Conservation (phyloP, 2,797 vertebrate species). For the Melanotaenia parkinsoni region DNA sequence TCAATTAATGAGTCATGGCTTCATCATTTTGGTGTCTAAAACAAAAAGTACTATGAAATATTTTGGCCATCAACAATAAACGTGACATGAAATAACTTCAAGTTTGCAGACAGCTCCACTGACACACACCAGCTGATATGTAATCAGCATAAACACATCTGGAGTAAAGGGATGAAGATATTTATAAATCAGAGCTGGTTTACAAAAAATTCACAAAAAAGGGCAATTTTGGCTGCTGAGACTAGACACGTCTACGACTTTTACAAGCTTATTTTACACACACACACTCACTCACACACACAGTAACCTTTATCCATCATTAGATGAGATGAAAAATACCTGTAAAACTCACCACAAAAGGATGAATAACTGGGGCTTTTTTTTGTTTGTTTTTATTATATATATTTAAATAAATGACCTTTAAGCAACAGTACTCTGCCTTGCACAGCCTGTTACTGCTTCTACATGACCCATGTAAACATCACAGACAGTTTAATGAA, state of each 20-base stretch:
- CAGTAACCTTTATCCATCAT: not conserved
- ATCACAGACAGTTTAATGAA: not conserved
- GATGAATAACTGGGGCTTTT: not conserved
- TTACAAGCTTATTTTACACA: not conserved
- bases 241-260: not conserved
- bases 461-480: not conserved
- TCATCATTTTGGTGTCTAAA: conserved; percentile 10
- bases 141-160: not conserved
- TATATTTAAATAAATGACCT: not conserved
- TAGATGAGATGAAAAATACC: not conserved
- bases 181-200: conserved; percentile 22
- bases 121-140: conserved; percentile 9
- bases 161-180: not conserved
- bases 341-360: not conserved
- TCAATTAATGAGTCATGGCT: conserved; percentile 18
- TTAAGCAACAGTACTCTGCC: not conserved
- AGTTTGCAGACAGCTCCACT: not conserved
- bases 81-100: conserved; percentile 7
- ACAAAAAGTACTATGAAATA: conserved; percentile 17
- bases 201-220: not conserved
- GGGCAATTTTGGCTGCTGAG: not conserved
- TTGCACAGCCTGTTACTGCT: not conserved
- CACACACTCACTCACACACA: not conserved
- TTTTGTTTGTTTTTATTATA: not conserved
- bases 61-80: conserved; percentile 12